Percentiles rank a stretch among this genome's conserved stretches.
These are phyloP conservation scores for Glaucopsyche alexis DNA, from an alignment of 2,888 invertebrate genomes.

Conservation along the genomic window DNA sequence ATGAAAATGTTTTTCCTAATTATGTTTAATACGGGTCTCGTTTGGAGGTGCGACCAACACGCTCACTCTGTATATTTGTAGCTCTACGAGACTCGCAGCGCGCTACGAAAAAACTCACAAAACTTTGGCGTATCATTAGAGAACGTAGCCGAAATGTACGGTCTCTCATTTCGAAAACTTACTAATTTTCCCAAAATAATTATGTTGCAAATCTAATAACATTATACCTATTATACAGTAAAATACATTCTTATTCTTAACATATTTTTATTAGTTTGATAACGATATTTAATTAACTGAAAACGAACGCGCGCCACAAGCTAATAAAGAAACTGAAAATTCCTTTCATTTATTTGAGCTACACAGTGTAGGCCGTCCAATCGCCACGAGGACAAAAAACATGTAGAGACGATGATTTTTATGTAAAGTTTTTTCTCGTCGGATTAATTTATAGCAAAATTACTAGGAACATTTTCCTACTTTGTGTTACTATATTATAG, in stretches of 20 bases:
- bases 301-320: background rate
- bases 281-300: slow-evolving; percentile 4
- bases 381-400: slow-evolving; percentile 11
- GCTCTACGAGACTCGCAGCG: background rate
- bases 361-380: slow-evolving; percentile 20
- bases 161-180: background rate
- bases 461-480: slow-evolving; percentile 29
- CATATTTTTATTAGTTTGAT: background rate
- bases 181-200: background rate
- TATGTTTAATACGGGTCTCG: background rate
- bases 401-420: slow-evolving; percentile 10
- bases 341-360: slow-evolving; percentile 12
- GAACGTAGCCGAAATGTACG: background rate
- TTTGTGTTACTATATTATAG: slow-evolving; percentile 33
- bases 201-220: too few relatives aligned
- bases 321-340: slow-evolving; percentile 18
- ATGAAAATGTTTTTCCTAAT: background rate
- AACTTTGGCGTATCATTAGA: slow-evolving; percentile 10
- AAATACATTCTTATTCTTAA: too few relatives aligned
- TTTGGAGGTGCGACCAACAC: background rate
- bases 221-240: too few relatives aligned
- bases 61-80: background rate
- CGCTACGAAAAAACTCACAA: slow-evolving; percentile 9
- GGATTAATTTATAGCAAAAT: slow-evolving; percentile 28
- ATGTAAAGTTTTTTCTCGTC: slow-evolving; percentile 17